These are phyloP conservation scores for Mastomys natalensis DNA, from an alignment of 2,113 vertebrate species.

Conservation along the genomic window DNA sequence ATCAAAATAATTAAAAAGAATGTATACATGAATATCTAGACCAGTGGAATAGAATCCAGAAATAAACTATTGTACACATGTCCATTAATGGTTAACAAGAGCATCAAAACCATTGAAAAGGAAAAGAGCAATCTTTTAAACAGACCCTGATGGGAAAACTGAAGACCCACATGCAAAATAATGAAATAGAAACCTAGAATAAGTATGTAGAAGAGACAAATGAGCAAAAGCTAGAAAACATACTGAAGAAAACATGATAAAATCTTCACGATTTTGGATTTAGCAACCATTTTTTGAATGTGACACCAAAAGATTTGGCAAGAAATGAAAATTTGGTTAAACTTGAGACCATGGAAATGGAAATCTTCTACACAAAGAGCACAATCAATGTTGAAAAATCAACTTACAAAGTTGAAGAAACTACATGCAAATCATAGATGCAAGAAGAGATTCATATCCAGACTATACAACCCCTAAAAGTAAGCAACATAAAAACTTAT, in stretches of 20 bases:
- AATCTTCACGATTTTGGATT: not conserved
- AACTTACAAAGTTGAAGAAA: not conserved
- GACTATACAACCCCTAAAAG: constrained; percentile 19
- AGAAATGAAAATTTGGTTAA: constrained; percentile 2
- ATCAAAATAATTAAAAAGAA: not conserved
- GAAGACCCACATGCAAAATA: not conserved
- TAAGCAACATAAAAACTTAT: not conserved
- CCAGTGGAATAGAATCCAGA: not conserved
- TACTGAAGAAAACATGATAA: not conserved
- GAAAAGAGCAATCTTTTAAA: not conserved
- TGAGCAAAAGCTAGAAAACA: not conserved
- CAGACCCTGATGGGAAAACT: not conserved
- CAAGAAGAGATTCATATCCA: not conserved
- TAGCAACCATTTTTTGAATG: not conserved
- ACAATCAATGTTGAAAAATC: not conserved
- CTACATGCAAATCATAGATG: not conserved
- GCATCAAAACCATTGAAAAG: not conserved
- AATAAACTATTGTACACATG: not conserved
- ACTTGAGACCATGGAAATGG: not conserved
- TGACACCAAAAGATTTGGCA: not conserved
- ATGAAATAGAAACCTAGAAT: not conserved
- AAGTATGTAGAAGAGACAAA: not conserved
- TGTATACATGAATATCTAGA: not conserved
- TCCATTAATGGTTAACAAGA: not conserved
- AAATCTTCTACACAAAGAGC: not conserved